Conservation (phyloP, 2,113 vertebrate genomes). For the Panthera leo region DNA sequence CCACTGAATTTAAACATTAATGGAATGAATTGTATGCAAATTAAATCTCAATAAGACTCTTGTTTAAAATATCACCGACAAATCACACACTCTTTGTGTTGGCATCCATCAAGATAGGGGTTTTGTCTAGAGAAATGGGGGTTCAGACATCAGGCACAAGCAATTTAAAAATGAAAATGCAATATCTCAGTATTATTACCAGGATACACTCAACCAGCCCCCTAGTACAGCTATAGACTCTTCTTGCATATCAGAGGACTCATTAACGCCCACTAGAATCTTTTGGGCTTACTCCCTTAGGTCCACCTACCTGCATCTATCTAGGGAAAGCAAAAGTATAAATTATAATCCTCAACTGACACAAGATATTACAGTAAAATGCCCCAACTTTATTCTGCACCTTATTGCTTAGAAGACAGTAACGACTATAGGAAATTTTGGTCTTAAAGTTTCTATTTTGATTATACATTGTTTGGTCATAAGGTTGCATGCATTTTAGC, state of each 20-base stretch:
- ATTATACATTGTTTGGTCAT: neutral
- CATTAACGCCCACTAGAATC: neutral
- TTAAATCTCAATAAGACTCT: neutral
- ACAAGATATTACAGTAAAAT: neutral
- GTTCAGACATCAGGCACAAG: neutral
- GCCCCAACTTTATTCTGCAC: neutral
- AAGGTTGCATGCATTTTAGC: neutral
- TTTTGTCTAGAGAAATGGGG: neutral
- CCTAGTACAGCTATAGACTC: fast-evolving
- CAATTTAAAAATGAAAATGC: neutral
- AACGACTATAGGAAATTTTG: neutral
- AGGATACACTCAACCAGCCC: fast-evolving
- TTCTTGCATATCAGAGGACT: neutral
- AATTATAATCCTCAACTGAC: neutral
- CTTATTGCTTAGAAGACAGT: neutral
- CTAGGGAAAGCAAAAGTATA: neutral
- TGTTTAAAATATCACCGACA: neutral
- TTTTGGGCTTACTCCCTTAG: neutral
- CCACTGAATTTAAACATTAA: neutral
- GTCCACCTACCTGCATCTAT: neutral
- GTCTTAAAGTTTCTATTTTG: neutral
- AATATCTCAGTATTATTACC: neutral
- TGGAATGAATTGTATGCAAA: neutral
- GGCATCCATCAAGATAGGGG: neutral
- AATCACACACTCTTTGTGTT: neutral